phyloP scores from a whole-genome alignment of 2,888 invertebrate genomes.

The Drosophila fulvimacula region DNA sequence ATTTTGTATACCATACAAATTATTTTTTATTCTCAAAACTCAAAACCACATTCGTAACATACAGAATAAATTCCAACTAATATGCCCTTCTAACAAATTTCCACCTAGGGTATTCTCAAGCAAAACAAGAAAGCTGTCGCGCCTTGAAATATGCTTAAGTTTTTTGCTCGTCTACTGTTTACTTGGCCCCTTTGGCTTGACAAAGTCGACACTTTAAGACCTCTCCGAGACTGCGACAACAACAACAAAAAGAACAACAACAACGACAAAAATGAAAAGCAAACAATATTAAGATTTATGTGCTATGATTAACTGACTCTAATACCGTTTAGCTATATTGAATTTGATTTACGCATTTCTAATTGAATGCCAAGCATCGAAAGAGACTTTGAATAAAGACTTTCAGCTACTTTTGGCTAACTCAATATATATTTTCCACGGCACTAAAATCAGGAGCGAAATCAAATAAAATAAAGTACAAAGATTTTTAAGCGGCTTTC shows the following conservation, averaged over 20 bases:
- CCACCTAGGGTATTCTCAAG: conserved; percentile 4
- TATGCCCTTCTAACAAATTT: not conserved
- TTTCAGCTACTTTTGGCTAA: conserved; percentile 4
- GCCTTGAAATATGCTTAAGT: conserved; percentile 47
- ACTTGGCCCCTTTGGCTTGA: conserved; percentile 7
- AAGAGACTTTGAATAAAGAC: conserved; percentile 20
- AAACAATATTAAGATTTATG: conserved; percentile 48
- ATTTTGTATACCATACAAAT: too few relatives aligned
- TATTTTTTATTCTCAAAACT: too few relatives aligned
- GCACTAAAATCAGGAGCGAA: conserved; percentile 17
- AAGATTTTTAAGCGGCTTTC: conserved; percentile 5
- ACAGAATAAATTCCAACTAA: too few relatives aligned
- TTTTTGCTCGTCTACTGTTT: conserved; percentile 22
- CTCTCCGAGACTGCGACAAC: conserved; percentile 24
- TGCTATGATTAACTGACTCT: conserved; percentile 44
- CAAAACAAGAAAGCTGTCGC: conserved; percentile 15
- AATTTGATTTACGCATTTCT: conserved; percentile 43
- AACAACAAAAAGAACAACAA: not conserved
- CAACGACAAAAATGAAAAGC: not conserved
- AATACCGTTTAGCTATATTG: conserved; percentile 30
- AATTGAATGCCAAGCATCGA: conserved; percentile 28
- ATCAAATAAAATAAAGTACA: conserved; percentile 9
- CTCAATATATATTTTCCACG: conserved; percentile 31
- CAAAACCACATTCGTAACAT: too few relatives aligned
- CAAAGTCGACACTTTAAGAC: conserved; percentile 56